phyloP scores from a whole-genome alignment of 1,140 invertebrate genomes.

The Calliopsis andreniformis region DNA sequence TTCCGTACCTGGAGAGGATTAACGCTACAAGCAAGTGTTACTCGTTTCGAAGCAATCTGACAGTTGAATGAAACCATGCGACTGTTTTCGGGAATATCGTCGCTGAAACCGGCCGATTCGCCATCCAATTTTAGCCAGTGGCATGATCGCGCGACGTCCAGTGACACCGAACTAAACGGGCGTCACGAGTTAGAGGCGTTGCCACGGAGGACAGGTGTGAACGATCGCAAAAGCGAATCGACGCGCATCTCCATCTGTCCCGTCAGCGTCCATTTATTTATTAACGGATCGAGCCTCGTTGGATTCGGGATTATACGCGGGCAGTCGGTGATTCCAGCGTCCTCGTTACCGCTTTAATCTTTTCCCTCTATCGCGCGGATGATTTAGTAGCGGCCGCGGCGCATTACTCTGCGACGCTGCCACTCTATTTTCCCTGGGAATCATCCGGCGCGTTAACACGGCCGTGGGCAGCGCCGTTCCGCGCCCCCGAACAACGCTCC shows the following conservation, averaged over 20 bases:
- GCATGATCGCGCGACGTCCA: too few relatives aligned
- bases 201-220: constrained; percentile 19
- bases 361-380: constrained; percentile 72
- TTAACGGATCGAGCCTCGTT: constrained; percentile 24
- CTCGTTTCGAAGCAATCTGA: too few relatives aligned
- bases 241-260: too few relatives aligned
- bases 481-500: constrained; percentile 26
- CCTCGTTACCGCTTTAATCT: constrained; percentile 71
- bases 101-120: too few relatives aligned
- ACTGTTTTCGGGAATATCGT: too few relatives aligned
- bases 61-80: too few relatives aligned
- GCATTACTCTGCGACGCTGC: constrained; percentile 66
- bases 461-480: not conserved
- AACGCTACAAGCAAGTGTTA: too few relatives aligned
- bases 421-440: constrained; percentile 66
- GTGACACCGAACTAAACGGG: too few relatives aligned
- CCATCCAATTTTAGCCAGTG: too few relatives aligned
- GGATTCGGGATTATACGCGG: constrained; percentile 26
- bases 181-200: not conserved
- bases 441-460: constrained; percentile 40
- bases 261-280: constrained; percentile 42
- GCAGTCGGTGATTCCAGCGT: constrained; percentile 43
- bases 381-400: constrained; percentile 70
- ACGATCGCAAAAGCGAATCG: constrained; percentile 22
- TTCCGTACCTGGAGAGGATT: too few relatives aligned